Conservation (phyloP, 1,140 invertebrate genomes). For the Conus ventricosus region DNA sequence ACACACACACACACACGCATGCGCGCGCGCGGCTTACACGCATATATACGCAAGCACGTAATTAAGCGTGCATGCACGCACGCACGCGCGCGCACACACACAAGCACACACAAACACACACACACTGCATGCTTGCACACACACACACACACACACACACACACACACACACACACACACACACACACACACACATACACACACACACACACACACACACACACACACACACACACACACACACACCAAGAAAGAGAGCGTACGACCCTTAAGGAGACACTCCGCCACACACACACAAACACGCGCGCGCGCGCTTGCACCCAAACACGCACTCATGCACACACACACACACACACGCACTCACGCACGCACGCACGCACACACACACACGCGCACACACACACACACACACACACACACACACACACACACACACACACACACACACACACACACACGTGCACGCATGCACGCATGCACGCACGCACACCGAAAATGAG, state of each 20-base stretch:
- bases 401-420: constrained; percentile 5
- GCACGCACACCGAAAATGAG: too few species aligned
- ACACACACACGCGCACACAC: constrained; percentile 18
- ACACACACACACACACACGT: constrained; percentile 21
- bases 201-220: constrained; percentile 29
- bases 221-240: constrained; percentile 19
- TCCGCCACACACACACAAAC: constrained; percentile 32
- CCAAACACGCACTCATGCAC: too few species aligned
- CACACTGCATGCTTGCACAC: too few species aligned
- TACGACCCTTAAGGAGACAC: too few species aligned
- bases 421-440: constrained; percentile 28
- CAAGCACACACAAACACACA: too few species aligned
- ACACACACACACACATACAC: constrained; percentile 21
- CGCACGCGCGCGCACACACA: too few species aligned
- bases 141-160: neutral
- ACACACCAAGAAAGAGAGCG: too few species aligned
- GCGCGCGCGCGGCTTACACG: too few species aligned
- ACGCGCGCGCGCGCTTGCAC: constrained; percentile 28
- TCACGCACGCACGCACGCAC: neutral
- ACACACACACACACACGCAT: too few species aligned
- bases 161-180: constrained; percentile 32
- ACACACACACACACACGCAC: constrained; percentile 7
- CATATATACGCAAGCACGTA: too few species aligned
- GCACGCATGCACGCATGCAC: constrained; percentile 4
- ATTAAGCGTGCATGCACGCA: too few species aligned